Evolutionary conservation across 1,140 invertebrate genomes (phyloP).

Genomic region (Cherax quadricarinatus): DNA sequence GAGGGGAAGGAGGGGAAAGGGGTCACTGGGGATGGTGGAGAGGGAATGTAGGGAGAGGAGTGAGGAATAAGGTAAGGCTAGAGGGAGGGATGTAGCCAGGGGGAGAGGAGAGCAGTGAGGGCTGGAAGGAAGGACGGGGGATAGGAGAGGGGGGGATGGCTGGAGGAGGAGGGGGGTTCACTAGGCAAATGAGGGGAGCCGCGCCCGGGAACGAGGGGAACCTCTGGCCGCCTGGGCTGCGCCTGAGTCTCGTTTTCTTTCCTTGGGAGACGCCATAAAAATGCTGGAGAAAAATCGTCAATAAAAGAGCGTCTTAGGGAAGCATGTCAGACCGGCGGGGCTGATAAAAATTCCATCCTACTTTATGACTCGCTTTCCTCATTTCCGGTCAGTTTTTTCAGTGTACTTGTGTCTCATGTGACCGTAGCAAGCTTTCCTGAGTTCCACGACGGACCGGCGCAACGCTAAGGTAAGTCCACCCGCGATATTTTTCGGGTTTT

Average conservation of each 20-base stretch:
- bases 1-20: background rate
- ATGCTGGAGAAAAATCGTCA: constrained; percentile 71
- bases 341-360: constrained; percentile 71
- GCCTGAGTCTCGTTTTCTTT: constrained; percentile 65
- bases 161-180: constrained; percentile 25
- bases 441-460: constrained; percentile 36
- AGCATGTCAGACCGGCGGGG: constrained; percentile 69
- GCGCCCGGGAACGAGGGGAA: constrained; percentile 52
- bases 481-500: constrained; percentile 58
- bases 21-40: background rate
- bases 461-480: constrained; percentile 51
- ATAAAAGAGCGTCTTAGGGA: constrained; percentile 71
- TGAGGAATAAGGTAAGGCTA: constrained; percentile 42
- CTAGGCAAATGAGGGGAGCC: constrained; percentile 58
- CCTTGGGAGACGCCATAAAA: constrained; percentile 71
- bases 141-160: background rate
- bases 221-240: constrained; percentile 51
- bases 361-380: constrained; percentile 66
- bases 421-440: constrained; percentile 36
- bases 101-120: no score
- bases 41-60: background rate
- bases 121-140: background rate
- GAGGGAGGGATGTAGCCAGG: background rate
- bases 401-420: constrained; percentile 55
- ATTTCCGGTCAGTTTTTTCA: constrained; percentile 50